Conservation (phyloP, 1,140 invertebrate species). For the Gyrodactylus salaris region DNA sequence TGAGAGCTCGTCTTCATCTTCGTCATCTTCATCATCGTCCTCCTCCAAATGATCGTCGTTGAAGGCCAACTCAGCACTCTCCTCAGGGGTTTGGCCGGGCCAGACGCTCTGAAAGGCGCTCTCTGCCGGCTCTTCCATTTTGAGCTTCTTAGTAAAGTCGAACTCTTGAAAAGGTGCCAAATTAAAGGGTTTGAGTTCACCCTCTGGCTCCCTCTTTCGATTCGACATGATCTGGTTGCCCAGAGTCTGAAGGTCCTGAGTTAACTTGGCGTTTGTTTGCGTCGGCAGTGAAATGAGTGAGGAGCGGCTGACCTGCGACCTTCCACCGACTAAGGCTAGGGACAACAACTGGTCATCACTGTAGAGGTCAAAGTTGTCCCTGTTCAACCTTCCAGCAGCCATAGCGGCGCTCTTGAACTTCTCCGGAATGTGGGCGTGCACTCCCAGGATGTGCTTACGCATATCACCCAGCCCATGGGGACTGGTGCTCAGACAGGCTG, state of each 20-base stretch:
- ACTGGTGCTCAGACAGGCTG: not conserved
- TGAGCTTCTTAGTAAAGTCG: too few relatives aligned
- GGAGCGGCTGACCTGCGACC: not conserved
- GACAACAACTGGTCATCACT: not conserved
- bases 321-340: not conserved
- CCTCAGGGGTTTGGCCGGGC: not conserved
- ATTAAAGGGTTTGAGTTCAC: too few relatives aligned
- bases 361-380: not conserved
- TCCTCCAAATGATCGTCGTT: too few relatives aligned
- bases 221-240: not conserved
- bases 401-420: conserved; percentile 1
- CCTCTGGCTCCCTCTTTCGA: not conserved
- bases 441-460: conserved; percentile 5
- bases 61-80: not conserved
- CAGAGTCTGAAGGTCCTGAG: not conserved
- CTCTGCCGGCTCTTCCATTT: not conserved
- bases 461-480: conserved; percentile 6
- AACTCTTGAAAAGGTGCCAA: too few relatives aligned
- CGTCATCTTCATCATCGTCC: not conserved
- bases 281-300: not conserved
- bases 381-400: not conserved
- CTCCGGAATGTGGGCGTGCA: conserved; percentile 4
- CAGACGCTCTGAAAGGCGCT: not conserved
- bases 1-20: not conserved
- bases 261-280: not conserved